These are phyloP conservation scores for Limanda limanda DNA, from an alignment of 2,113 vertebrate species.

Conservation along the genomic window DNA sequence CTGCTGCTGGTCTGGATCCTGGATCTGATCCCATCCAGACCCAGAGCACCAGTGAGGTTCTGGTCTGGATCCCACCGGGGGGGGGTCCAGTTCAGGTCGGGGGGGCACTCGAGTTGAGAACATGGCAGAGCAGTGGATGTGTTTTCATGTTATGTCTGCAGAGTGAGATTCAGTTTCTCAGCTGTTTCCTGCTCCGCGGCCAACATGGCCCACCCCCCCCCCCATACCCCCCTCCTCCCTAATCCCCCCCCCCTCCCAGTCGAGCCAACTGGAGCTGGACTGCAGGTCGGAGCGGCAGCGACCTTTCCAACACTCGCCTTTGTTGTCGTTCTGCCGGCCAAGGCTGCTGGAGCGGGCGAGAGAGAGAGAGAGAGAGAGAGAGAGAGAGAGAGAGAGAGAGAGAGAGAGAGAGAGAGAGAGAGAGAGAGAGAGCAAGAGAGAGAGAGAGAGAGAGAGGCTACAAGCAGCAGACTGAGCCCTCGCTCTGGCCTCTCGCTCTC, in stretches of 20 bases:
- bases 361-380: conserved; percentile 27
- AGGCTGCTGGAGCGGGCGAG: conserved; percentile 40
- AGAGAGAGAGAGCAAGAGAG: conserved; percentile 32
- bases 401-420: conserved; percentile 17
- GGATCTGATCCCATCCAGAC: neutral
- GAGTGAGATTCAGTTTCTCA: too few species aligned
- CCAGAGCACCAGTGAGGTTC: neutral
- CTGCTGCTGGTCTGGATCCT: neutral
- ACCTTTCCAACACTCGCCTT: conserved; percentile 47
- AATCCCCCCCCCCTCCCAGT: conserved; percentile 1
- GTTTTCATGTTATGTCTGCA: too few species aligned
- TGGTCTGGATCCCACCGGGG: too few species aligned
- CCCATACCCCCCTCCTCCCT: neutral
- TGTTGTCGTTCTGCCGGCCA: conserved; percentile 63
- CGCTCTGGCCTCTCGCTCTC: conserved; percentile 27
- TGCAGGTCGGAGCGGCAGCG: conserved; percentile 25
- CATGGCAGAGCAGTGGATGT: too few species aligned
- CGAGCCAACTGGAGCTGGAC: conserved; percentile 53
- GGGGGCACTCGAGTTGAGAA: too few species aligned
- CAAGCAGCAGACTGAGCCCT: conserved; percentile 40
- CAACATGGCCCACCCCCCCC: conserved; percentile 49
- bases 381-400: conserved; percentile 33
- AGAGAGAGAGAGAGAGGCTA: conserved; percentile 32
- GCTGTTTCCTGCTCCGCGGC: conserved; percentile 41
- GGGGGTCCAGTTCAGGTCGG: too few species aligned